phyloP scores from a whole-genome alignment of 1,140 invertebrate species.

The Neodiprion lecontei region DNA sequence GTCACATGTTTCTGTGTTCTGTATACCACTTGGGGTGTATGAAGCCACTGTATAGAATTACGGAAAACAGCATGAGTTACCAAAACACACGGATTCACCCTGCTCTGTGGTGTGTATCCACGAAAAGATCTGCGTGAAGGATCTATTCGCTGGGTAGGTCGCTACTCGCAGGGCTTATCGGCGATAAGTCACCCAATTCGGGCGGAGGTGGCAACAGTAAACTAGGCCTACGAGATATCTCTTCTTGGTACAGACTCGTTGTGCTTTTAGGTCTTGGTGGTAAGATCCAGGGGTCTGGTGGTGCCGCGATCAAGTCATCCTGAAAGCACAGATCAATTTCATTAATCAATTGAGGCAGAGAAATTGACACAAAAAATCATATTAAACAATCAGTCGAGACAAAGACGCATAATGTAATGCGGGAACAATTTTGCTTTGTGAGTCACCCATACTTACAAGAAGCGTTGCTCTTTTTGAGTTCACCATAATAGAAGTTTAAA shows the following conservation, averaged over 20 bases:
- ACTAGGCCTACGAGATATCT: slow-evolving; percentile 46
- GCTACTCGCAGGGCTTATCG: slow-evolving; percentile 50
- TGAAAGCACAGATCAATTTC: slow-evolving; percentile 21
- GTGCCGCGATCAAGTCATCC: slow-evolving; percentile 38
- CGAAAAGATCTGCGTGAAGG: background rate
- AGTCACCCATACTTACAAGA: background rate
- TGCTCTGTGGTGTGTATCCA: background rate
- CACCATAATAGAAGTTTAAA: no score
- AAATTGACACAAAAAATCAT: background rate
- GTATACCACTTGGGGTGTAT: no score
- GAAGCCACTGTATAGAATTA: no score
- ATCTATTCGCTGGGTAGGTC: slow-evolving; percentile 47
- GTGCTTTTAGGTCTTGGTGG: slow-evolving; percentile 44
- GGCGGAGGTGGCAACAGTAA: slow-evolving; percentile 42
- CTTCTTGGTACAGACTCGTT: slow-evolving; percentile 45
- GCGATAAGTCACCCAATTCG: slow-evolving; percentile 38
- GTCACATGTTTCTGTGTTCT: no score
- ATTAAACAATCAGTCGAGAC: background rate
- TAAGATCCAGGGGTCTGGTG: slow-evolving; percentile 48
- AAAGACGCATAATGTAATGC: background rate
- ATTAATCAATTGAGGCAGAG: background rate
- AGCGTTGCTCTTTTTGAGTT: no score
- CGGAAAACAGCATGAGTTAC: background rate
- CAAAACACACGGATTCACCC: background rate
- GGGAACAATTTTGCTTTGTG: slow-evolving; percentile 10